A percentile compares a stretch with the other conserved stretches of the same genome.
phyloP scores from a whole-genome alignment of 2,888 invertebrate species.

The Cryptus viduatorius region DNA sequence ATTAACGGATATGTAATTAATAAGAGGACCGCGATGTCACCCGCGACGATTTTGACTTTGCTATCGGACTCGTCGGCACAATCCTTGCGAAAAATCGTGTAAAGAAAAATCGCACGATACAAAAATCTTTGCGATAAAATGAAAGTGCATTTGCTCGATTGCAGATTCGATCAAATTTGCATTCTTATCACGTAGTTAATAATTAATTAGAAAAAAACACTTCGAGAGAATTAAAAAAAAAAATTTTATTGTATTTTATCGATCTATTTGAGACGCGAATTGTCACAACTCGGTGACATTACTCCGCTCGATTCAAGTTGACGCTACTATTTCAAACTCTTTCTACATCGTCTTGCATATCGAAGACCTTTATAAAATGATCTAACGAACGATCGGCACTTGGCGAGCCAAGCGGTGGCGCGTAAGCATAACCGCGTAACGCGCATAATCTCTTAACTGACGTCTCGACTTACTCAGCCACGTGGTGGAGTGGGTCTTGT shows the following conservation, averaged over 20 bases:
- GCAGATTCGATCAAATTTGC: too few relatives aligned
- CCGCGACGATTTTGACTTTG: conserved; percentile 4
- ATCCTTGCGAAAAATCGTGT: conserved; percentile 4
- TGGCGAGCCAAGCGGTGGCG: neutral
- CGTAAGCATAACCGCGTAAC: conserved; percentile 23
- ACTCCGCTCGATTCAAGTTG: neutral
- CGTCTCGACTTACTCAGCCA: conserved; percentile 82
- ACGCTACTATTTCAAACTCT: too few relatives aligned
- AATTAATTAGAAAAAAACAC: neutral
- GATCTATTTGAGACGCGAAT: neutral
- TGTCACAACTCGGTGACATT: neutral
- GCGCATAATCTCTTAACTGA: conserved; percentile 51
- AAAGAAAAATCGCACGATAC: too few relatives aligned
- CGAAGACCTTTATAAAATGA: neutral
- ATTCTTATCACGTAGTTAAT: too few relatives aligned
- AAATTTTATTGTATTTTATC: neutral
- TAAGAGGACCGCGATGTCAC: conserved; percentile 44
- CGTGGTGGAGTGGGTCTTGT: conserved; percentile 75
- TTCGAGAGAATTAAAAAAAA: neutral
- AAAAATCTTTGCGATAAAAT: too few relatives aligned
- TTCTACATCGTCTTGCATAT: neutral
- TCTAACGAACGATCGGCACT: conserved; percentile 8
- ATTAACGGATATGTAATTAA: conserved; percentile 63
- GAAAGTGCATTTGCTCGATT: too few relatives aligned
- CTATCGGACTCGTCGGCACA: neutral